Base-by-base conservation (phyloP, 1,140 invertebrate species). In the Pseudomyrmex sp. region DNA sequence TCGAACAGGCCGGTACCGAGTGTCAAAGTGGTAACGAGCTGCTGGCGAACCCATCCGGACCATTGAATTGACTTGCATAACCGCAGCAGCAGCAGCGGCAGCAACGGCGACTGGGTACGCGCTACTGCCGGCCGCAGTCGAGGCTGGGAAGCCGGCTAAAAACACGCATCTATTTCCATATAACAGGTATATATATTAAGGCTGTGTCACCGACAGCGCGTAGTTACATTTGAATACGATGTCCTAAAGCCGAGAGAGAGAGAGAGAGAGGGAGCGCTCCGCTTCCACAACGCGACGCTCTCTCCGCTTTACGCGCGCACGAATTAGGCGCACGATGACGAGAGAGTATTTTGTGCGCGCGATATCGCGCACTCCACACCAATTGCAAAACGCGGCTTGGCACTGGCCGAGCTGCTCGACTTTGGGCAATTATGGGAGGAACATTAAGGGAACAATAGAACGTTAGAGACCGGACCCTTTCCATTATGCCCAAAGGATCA, bases 91-190 rank as follows among this genome's bases (percentile, higher is more conserved):
- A 35, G 35, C 35, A 35, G 35, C 35, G 5, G 35, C 26, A 35
- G 35, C 35, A 5, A 4, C 35, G 35, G 73, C 83, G 83, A 74
- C 75, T 5, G 35, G 69, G 75, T 85, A 65, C 87, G 69, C 65
- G 50, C 13, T 56, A 72, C 85, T 80, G 90, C 84, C 82, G 87
- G 83, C 84, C 86, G 83, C 88, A 80, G 87, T 85, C 74, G 86
- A 87, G 85, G 85, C 85, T 85, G 91, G 90, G 90, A 90, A 91
- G 89, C 91, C 90, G 77, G 91, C 35, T 93, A 94, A 94, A 94
- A 94, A 94, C 93, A 93, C 88, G 93, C 93, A 94, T 94, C 93
- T 91, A 94, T 94, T 94, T 94, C 93, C 93, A 94, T 93, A 94
- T 93, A 94, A 93, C 93, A 94, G 92, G 92, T 94, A 94, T 94